Percentiles rank a stretch among this genome's conserved stretches.
Evolutionary conservation across 2,113 vertebrate genomes (phyloP).

Genomic region (Sula dactylatra): DNA sequence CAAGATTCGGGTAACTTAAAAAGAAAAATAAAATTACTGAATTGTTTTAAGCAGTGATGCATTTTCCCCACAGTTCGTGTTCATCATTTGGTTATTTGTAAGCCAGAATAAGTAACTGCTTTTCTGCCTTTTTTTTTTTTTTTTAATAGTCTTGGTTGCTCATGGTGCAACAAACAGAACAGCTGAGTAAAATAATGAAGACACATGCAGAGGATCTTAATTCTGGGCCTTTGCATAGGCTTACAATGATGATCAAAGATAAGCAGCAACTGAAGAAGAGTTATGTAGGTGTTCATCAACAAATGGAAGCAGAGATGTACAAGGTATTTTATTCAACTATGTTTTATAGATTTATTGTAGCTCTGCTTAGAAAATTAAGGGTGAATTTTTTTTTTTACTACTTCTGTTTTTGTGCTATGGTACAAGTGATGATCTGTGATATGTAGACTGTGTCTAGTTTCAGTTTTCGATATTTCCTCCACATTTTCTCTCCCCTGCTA

Average conservation of each 20-base stretch:
- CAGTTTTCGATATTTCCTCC: background rate
- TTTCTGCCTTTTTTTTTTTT: background rate
- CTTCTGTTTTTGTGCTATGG: background rate
- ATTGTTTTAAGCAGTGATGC: background rate
- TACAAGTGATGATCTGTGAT: background rate
- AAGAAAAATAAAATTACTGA: background rate
- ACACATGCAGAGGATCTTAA: slow-evolving; percentile 90
- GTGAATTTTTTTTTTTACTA: background rate
- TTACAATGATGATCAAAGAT: slow-evolving; percentile 89
- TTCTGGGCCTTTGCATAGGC: slow-evolving; percentile 87
- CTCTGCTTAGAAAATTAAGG: background rate
- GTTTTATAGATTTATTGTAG: background rate
- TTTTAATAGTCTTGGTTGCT: slow-evolving; percentile 84
- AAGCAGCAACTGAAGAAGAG: slow-evolving; percentile 94
- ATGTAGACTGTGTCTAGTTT: background rate
- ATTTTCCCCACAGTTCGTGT: background rate
- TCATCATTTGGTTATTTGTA: background rate
- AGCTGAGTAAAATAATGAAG: slow-evolving; percentile 87
- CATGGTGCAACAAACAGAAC: slow-evolving; percentile 90
- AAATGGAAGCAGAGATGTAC: slow-evolving; percentile 85
- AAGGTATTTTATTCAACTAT: slow-evolving; percentile 74
- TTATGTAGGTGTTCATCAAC: slow-evolving; percentile 86
- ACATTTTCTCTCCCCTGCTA: background rate
- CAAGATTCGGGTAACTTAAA: background rate
- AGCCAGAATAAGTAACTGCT: background rate